phyloP scores from a whole-genome alignment of 2,888 invertebrate genomes.

The Acanthopleura granulata region DNA sequence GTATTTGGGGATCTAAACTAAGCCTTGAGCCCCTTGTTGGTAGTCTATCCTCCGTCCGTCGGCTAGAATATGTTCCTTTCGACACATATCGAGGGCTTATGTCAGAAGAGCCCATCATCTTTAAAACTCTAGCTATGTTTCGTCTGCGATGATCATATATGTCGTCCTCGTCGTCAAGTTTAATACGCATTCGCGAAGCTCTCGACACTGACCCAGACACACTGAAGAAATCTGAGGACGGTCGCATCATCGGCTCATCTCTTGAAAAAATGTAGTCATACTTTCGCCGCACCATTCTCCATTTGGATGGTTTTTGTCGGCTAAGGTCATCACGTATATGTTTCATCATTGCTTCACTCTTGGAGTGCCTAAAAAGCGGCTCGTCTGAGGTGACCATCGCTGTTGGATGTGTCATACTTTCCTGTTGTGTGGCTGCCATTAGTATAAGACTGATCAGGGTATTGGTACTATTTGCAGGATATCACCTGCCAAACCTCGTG shows the following conservation, averaged over 20 bases:
- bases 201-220: background rate
- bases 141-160: background rate
- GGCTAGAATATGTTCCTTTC: background rate
- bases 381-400: no score
- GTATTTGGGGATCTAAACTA: background rate
- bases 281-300: background rate
- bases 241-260: background rate
- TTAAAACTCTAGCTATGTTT: background rate
- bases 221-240: background rate
- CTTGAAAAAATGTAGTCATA: no score
- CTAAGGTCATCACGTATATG: background rate
- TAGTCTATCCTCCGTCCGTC: background rate
- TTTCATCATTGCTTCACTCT: background rate
- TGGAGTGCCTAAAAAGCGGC: no score
- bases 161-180: background rate
- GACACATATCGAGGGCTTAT: background rate
- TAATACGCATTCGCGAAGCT: background rate
- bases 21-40: background rate
- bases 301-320: background rate
- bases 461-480: no score
- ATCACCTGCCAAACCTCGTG: no score
- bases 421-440: no score
- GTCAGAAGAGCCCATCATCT: background rate
- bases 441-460: no score
- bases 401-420: no score